Conservation (phyloP, 2,888 invertebrate genomes). For the Elegia similella region DNA sequence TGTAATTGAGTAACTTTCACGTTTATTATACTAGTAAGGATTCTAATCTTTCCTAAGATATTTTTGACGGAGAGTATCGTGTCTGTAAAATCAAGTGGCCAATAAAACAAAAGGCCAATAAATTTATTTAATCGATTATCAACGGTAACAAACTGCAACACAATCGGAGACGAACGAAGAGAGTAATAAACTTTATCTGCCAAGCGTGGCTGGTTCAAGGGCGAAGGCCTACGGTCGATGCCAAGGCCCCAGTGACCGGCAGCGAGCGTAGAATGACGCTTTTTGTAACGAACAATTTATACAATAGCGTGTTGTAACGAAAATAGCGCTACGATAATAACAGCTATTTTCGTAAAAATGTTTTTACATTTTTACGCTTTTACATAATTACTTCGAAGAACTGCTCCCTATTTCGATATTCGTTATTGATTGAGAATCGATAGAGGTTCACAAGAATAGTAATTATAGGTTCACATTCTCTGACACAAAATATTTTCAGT, state of each 20-base stretch:
- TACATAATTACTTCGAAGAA: no score
- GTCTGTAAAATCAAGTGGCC: no score
- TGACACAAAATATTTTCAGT: no score
- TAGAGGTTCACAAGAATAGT: no score
- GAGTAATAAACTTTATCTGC: constrained; percentile 21
- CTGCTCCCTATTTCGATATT: no score
- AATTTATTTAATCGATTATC: background rate
- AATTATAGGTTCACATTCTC: no score
- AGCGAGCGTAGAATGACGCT: constrained; percentile 12
- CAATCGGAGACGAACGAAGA: constrained; percentile 10
- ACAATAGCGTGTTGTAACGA: background rate
- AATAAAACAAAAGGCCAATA: no score
- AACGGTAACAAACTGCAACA: constrained; percentile 1
- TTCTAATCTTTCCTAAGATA: no score
- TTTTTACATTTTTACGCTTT: background rate
- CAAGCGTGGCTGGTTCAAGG: constrained; percentile 37
- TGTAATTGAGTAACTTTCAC: no score
- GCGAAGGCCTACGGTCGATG: constrained; percentile 31
- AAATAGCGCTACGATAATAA: background rate
- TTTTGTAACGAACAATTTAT: background rate
- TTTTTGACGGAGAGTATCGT: no score
- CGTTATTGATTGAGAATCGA: no score
- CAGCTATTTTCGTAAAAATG: background rate
- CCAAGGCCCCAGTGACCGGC: constrained; percentile 32
- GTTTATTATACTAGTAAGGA: no score